Evolutionary conservation across 1,140 invertebrate species (phyloP), one percentile per base, ranked within the genome.

Genomic region (Schlechtendalia chinensis): DNA sequence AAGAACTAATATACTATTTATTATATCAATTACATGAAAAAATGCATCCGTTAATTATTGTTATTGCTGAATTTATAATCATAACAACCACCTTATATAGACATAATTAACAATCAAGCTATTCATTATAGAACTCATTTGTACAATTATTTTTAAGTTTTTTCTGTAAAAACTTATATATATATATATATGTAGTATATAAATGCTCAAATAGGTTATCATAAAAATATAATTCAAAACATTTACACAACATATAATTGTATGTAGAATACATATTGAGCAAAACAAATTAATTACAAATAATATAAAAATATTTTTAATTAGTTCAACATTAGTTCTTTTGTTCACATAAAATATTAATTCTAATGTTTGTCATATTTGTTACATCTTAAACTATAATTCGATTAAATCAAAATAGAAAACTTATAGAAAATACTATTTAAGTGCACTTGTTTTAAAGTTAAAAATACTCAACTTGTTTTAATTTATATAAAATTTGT

Each of bases 381-480:
- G 69, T 72, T 72, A 72, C 24, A 19, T 29, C 69, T 72, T 72
- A 72, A 19, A 29, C 24, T 53, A 72, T 72, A 10, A n/a, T 79
- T 79, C 61, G 29, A 58, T 79, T 77, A 77, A 59, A 77, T 8
- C 74, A 47, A 71, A 69, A 54, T 72, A 72, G 11, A 71, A 53
- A 54, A 72, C 19, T 4, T 79, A 61, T 61, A 50, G 22, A 27
- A 79, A n/a, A n/a, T n/a, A 79, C 39, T 79, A 59, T 72, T 10
- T 79, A 79, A 79, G 54, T 79, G 75, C 75, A 79, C 75, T 79
- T 79, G 54, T 79, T 77, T 61, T 29, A 19, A 27, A 59, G 22
- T 24, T 77, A 61, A 61, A 32, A 77, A 77, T 77, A 77, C 16
- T 59, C 56, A 77, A 75, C 24, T 22, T n/a, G n/a, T 74, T 75